Conservation (phyloP, 2,113 vertebrate genomes). For the Electrona antarctica region DNA sequence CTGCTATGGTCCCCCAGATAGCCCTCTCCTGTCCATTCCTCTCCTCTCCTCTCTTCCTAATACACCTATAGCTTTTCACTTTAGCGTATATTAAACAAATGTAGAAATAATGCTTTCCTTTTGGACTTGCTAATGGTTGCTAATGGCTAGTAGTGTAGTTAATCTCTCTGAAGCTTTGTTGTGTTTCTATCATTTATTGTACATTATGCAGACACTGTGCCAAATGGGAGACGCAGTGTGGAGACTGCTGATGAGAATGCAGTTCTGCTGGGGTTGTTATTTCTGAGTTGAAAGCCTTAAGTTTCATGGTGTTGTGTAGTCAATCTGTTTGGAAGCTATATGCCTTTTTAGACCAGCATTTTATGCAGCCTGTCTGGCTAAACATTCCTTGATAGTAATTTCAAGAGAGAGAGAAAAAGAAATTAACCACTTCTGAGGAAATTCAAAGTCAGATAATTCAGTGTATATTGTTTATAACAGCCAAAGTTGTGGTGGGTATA, state of each 20-base stretch:
- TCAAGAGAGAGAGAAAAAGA: background rate
- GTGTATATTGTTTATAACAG: no score
- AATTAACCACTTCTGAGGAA: background rate
- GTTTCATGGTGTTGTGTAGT: no score
- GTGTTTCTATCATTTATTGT: conserved; percentile 1
- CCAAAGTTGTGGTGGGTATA: no score
- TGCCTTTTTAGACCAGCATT: background rate
- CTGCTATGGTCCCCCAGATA: conserved; percentile 2
- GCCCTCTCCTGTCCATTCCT: background rate
- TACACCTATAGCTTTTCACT: no score
- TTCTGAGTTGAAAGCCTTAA: background rate
- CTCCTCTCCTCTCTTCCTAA: conserved; percentile 3
- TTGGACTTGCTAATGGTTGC: no score
- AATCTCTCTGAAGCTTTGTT: background rate
- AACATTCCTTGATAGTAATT: conserved; percentile 11
- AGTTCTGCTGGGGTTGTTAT: conserved; percentile 28
- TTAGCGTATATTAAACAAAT: no score
- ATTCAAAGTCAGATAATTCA: no score
- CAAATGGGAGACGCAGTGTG: background rate
- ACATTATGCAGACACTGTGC: conserved; percentile 16
- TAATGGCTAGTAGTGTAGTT: no score
- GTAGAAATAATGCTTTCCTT: no score
- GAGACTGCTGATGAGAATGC: conserved; percentile 13
- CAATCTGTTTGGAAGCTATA: no score
- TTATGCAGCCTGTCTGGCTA: background rate